Evolutionary conservation across 2,888 invertebrate species (phyloP).

Genomic region (Hesperia comma): DNA sequence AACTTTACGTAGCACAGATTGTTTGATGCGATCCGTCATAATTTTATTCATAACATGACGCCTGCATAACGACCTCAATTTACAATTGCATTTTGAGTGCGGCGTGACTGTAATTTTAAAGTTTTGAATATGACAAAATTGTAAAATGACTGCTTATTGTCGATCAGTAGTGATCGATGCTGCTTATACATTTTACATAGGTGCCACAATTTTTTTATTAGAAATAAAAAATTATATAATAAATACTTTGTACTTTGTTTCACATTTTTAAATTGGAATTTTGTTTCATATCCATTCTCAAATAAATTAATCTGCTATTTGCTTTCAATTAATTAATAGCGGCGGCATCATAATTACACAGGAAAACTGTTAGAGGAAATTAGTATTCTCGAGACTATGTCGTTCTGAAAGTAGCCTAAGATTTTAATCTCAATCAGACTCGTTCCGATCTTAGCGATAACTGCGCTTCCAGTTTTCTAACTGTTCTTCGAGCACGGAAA

Average conservation of each 20-base stretch:
- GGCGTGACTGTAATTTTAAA: not conserved
- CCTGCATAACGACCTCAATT: not conserved
- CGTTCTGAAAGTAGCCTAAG: not conserved
- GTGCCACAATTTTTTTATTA: too few relatives aligned
- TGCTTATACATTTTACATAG: too few relatives aligned
- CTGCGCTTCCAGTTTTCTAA: constrained; percentile 1
- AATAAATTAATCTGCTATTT: too few relatives aligned
- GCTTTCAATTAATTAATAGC: too few relatives aligned
- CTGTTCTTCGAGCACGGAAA: not conserved
- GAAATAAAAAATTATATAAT: too few relatives aligned
- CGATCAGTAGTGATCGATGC: too few relatives aligned
- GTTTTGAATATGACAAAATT: not conserved
- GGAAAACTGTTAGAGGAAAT: not conserved
- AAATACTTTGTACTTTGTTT: too few relatives aligned
- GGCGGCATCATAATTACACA: too few relatives aligned
- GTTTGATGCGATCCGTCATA: constrained; percentile 6
- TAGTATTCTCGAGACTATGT: not conserved
- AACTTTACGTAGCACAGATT: constrained; percentile 7
- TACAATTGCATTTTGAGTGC: not conserved
- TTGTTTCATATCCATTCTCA: too few relatives aligned
- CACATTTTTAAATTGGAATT: too few relatives aligned
- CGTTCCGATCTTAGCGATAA: not conserved
- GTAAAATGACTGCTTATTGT: too few relatives aligned
- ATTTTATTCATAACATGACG: constrained; percentile 8
- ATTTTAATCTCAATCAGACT: not conserved